These are phyloP conservation scores for Plecotus auritus DNA, from an alignment of 2,113 vertebrate species.

Conservation along the genomic window DNA sequence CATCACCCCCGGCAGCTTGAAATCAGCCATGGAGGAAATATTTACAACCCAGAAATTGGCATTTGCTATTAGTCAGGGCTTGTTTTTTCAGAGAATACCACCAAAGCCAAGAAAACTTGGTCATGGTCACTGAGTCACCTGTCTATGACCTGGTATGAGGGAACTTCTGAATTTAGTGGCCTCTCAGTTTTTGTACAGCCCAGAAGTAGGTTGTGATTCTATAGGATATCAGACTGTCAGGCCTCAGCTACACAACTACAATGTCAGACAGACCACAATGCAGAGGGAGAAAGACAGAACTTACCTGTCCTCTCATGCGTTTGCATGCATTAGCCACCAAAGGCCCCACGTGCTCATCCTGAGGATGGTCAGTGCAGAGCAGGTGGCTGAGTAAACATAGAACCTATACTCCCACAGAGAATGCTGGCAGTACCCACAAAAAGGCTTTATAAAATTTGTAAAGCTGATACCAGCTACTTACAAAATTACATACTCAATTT, in stretches of 20 bases:
- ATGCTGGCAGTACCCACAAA: not conserved
- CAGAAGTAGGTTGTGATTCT: not conserved
- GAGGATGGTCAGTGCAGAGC: not conserved
- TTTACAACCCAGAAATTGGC: not conserved
- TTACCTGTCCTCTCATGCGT: not conserved
- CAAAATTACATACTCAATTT: not conserved
- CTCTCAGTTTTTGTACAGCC: not conserved
- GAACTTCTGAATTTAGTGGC: not conserved
- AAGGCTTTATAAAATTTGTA: not conserved
- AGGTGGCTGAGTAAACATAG: not conserved
- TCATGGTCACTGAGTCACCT: not conserved
- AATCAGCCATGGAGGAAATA: not conserved
- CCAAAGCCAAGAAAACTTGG: not conserved
- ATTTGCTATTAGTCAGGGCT: not conserved
- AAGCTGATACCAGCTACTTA: not conserved
- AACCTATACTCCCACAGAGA: not conserved
- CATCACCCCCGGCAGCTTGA: fast-evolving
- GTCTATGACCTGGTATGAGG: not conserved
- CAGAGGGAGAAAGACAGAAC: not conserved
- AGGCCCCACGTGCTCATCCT: not conserved
- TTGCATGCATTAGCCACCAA: not conserved
- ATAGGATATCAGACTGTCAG: not conserved
- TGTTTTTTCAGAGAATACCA: not conserved
- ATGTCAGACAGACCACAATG: not conserved
- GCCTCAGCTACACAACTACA: not conserved